phyloP scores from a whole-genome alignment of 92 coral and sea anemone genomes.

The Galaxea fascicularis region DNA sequence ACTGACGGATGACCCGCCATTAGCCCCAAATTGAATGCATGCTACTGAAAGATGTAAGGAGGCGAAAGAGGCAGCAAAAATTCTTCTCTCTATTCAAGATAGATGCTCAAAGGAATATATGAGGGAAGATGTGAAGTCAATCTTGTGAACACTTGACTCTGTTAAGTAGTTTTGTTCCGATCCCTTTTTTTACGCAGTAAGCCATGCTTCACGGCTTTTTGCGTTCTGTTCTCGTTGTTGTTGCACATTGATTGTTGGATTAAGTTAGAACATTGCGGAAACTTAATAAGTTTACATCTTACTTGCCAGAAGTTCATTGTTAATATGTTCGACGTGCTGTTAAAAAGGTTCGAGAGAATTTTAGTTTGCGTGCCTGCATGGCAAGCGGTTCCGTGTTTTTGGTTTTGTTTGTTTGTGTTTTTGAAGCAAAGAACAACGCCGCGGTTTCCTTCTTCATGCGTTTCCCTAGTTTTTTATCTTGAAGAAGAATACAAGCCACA shows the following conservation, averaged over 20 bases:
- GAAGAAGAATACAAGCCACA: too few species aligned
- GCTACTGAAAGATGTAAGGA: not conserved
- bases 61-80: not conserved
- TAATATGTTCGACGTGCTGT: constrained; percentile 2
- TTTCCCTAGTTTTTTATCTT: not conserved
- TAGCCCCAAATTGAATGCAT: not conserved
- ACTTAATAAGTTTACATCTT: not conserved
- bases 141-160: not conserved
- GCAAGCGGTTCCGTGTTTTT: not conserved
- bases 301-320: constrained; percentile 2
- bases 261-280: constrained; percentile 1
- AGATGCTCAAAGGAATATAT: not conserved
- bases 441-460: not conserved
- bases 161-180: not conserved
- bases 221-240: not conserved
- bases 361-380: not conserved
- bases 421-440: not conserved
- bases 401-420: not conserved
- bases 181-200: not conserved
- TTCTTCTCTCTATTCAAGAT: not conserved
- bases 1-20: not conserved
- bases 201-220: not conserved
- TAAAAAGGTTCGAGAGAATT: not conserved
- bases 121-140: not conserved
- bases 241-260: not conserved